Evolutionary conservation across 2,113 vertebrate genomes (phyloP), one percentile per base, ranked within the genome.

Genomic region (Nannobrachium achirus): DNA sequence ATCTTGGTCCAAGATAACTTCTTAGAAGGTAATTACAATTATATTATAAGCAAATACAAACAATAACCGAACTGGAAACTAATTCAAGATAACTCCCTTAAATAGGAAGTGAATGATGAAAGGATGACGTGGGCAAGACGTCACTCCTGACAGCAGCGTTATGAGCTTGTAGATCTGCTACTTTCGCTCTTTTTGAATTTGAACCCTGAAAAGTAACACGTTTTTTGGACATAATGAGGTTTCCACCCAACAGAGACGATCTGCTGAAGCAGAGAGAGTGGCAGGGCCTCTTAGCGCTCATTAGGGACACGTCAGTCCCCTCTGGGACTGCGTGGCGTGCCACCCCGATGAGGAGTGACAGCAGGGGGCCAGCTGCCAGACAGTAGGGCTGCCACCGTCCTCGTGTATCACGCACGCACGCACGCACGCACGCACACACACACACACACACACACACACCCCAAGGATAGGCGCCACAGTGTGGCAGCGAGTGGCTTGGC

Each of bases 321-420:
- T 62, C 56, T 64, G 61, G 52, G 71, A 66, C 39, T 42, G 44
- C 69, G 38, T 25, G 20, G 44, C 69, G 38, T 64, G 69, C 44
- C 38, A 25, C 57, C 69, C 69, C 61, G 70, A 73, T 51, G 19
- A 79, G 63, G 75, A 76, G 64, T 76, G 76, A 76, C 73, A 73
- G 64, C 59, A 39, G 15, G 3, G 60, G 63, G 38, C 74, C 55
- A 38, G n/a, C 45, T 56, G 62, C 41, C 73, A 70, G 74, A 69
- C 62, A 40, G 53, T 16, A 11, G 50, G 38, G 56, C 38, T 8
- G 14, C 41, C 38, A 9, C 2, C 14, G n/a, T 14, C 11, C 44
- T 45, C 44, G 9, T 13, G n/a, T n/a, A n/a, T n/a, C 49, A 51
- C 15, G 16, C 49, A 51, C 7, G 7, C 50, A 52, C 50, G 3